Conservation (phyloP, 2,113 vertebrate species). For the Stictonetta naevosa region DNA sequence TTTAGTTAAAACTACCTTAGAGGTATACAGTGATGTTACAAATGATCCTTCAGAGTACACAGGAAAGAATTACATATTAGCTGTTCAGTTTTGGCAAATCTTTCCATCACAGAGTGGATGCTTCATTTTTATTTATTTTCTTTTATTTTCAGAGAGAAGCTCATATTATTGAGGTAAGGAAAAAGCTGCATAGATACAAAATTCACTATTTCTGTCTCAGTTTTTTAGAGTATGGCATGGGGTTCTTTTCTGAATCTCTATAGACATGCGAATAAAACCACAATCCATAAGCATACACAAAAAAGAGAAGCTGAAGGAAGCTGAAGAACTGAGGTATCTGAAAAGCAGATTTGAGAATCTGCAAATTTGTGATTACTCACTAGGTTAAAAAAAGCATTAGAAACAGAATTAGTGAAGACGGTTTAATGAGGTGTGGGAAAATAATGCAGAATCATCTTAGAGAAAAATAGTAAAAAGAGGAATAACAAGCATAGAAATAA, state of each 20-base stretch:
- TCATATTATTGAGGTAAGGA: background rate
- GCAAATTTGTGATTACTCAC: background rate
- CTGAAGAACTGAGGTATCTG: background rate
- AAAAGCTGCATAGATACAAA: background rate
- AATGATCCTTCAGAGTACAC: background rate
- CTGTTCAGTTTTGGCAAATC: background rate
- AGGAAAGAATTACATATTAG: background rate
- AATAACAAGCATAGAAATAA: background rate
- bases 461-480: background rate
- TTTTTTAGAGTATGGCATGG: background rate
- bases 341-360: background rate
- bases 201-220: background rate
- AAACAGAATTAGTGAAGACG: background rate
- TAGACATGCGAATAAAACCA: background rate
- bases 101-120: background rate
- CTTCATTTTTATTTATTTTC: background rate
- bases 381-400: background rate
- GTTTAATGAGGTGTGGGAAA: background rate
- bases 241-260: rapidly evolving
- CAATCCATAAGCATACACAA: background rate
- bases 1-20: background rate
- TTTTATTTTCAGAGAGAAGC: background rate
- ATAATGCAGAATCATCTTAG: background rate
- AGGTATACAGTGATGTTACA: background rate
- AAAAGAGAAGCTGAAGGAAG: background rate